Evolutionary conservation across 2,888 invertebrate species (phyloP).

Genomic region (Nematopogon swammerdamellus): DNA sequence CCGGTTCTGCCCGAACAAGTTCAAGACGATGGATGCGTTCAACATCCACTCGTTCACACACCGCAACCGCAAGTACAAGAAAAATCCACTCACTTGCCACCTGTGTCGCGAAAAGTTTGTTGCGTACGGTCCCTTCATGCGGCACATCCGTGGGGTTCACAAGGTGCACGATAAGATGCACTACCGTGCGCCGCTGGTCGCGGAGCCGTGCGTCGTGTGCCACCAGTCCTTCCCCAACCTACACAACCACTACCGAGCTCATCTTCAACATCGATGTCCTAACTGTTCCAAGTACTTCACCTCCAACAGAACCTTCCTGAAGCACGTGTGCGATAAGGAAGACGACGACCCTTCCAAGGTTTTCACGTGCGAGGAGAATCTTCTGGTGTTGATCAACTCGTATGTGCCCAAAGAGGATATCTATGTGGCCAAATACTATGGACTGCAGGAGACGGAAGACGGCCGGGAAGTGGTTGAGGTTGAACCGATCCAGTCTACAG

Average conservation of each 20-base stretch:
- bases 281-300: constrained; percentile 42
- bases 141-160: constrained; percentile 38
- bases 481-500: no score
- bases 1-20: constrained; percentile 42
- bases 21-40: constrained; percentile 47
- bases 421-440: constrained; percentile 43
- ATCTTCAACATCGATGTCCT: constrained; percentile 53
- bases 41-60: constrained; percentile 49
- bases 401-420: constrained; percentile 37
- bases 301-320: constrained; percentile 29
- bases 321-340: constrained; percentile 32
- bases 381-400: constrained; percentile 28
- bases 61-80: constrained; percentile 41
- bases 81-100: constrained; percentile 41
- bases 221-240: constrained; percentile 56
- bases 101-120: constrained; percentile 41
- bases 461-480: neutral
- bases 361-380: constrained; percentile 31
- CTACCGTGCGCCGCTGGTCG: constrained; percentile 35
- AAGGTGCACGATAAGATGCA: constrained; percentile 37
- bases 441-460: constrained; percentile 16
- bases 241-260: constrained; percentile 61
- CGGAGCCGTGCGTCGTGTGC: constrained; percentile 59
- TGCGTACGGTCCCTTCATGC: constrained; percentile 42
- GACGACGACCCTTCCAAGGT: constrained; percentile 38